These are phyloP conservation scores for Perdix hodgsoniae DNA, from an alignment of 2,797 vertebrate species.

Conservation along the genomic window DNA sequence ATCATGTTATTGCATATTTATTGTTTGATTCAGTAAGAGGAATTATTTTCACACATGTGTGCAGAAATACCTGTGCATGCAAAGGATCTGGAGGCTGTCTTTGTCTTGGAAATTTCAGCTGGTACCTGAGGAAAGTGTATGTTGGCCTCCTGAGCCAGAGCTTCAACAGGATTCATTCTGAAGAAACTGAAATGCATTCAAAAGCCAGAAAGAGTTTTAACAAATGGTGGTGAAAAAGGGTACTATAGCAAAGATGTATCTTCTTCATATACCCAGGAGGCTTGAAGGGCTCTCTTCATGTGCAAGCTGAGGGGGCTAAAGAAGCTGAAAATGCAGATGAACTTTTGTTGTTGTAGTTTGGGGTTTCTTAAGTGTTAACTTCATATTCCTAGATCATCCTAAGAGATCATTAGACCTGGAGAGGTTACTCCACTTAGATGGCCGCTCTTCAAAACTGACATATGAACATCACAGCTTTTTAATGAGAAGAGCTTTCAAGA, in stretches of 20 bases:
- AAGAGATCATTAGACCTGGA: not conserved
- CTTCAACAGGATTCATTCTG: constrained; percentile 3
- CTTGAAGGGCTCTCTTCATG: not conserved
- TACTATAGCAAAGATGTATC: not conserved
- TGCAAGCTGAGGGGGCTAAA: not conserved
- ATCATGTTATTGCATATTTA: constrained; percentile 30
- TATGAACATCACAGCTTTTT: not conserved
- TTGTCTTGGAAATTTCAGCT: not conserved
- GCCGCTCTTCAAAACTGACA: not conserved
- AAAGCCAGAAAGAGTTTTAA: not conserved
- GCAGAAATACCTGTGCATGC: not conserved
- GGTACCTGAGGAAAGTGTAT: not conserved
- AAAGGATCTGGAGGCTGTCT: not conserved
- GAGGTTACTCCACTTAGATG: not conserved
- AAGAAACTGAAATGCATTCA: not conserved
- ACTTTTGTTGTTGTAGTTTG: not conserved
- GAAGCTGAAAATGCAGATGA: not conserved
- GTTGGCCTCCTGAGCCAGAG: not conserved
- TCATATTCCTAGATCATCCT: not conserved
- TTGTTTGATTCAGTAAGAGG: not conserved
- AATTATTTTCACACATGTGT: not conserved
- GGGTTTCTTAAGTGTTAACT: not conserved
- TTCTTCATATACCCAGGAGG: not conserved
- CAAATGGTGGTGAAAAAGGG: not conserved
- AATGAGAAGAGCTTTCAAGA: not conserved